Evolutionary conservation across 2,888 invertebrate species (phyloP).

Genomic region (Adineta ricciae): DNA sequence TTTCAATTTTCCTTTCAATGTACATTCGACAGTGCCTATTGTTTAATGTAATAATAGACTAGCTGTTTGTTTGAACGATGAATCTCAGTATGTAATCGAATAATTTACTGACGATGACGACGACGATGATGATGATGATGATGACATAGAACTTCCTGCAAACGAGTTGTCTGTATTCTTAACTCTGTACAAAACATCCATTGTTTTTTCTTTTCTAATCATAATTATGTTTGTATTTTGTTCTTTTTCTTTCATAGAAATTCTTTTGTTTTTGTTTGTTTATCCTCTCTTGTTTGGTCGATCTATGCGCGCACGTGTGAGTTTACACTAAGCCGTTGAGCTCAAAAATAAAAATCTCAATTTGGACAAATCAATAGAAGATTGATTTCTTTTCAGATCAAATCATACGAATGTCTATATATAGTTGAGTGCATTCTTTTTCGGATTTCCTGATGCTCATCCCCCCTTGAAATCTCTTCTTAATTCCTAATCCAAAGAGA

Average conservation of each 20-base stretch:
- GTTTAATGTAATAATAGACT: background rate
- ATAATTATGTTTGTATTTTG: background rate
- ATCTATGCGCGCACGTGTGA: background rate
- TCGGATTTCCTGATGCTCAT: too few species aligned
- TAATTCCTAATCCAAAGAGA: too few species aligned
- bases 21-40: background rate
- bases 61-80: background rate
- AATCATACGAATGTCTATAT: too few species aligned
- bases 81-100: background rate
- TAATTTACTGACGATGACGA: background rate
- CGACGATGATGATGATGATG: background rate
- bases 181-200: background rate
- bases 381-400: background rate
- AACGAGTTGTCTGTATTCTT: conserved; percentile 1
- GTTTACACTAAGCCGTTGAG: background rate
- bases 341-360: conserved; percentile 1
- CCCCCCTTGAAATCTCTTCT: too few species aligned
- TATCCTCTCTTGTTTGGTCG: background rate
- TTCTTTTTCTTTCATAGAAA: background rate
- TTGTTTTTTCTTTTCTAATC: background rate
- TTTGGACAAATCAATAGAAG: background rate
- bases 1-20: background rate
- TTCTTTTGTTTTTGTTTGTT: background rate
- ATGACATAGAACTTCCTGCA: background rate
- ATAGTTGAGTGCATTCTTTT: too few species aligned